Conservation (phyloP, 2,888 invertebrate genomes). For the Bugula neritina region DNA sequence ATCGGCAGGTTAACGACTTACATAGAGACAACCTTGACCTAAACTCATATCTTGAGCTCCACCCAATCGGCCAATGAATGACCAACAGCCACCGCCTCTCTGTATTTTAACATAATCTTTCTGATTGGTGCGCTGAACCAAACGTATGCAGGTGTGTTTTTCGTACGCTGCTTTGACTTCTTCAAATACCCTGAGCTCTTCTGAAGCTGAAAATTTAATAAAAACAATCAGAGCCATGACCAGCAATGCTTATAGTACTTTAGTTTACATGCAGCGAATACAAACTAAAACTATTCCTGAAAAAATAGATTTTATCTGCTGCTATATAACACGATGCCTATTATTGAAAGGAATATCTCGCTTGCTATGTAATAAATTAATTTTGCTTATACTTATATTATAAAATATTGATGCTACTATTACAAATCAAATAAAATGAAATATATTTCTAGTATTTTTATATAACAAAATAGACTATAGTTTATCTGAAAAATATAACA, state of each 20-base stretch:
- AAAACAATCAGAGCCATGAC: not conserved
- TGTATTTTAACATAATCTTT: not conserved
- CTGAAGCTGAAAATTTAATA: not conserved
- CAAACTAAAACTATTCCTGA: not conserved
- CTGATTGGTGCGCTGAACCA: not conserved
- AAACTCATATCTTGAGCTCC: not conserved
- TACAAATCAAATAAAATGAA: no score
- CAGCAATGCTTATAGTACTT: not conserved
- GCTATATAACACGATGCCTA: no score
- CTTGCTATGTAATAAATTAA: no score
- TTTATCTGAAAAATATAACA: no score
- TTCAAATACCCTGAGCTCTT: not conserved
- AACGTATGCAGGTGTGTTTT: not conserved
- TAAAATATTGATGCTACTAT: no score
- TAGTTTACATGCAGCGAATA: not conserved
- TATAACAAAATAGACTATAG: no score
- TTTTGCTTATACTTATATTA: no score
- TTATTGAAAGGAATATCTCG: no score
- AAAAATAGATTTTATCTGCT: no score
- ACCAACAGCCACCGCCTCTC: conserved; percentile 2
- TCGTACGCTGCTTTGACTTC: not conserved
- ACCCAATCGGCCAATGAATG: not conserved
- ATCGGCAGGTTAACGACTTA: no score
- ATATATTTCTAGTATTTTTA: no score
- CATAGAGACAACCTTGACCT: not conserved